These are phyloP conservation scores for Idaea aversata DNA, from an alignment of 2,888 invertebrate species.

Conservation along the genomic window DNA sequence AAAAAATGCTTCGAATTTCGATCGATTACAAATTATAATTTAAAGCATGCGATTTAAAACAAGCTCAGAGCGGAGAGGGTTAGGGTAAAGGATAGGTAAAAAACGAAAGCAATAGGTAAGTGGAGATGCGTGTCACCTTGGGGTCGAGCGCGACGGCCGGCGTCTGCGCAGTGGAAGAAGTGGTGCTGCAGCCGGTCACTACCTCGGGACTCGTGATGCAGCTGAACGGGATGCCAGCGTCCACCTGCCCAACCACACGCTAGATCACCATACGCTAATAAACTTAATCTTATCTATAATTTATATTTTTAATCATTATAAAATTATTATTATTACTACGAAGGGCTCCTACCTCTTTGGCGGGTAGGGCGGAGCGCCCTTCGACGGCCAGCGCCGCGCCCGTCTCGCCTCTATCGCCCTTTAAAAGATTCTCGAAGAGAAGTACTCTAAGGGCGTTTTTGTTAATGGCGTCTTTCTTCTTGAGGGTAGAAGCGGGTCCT, in stretches of 20 bases:
- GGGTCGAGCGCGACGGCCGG: slow-evolving; percentile 59
- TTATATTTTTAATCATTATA: no score
- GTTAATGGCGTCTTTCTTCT: slow-evolving; percentile 44
- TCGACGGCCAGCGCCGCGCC: slow-evolving; percentile 20
- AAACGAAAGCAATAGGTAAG: background rate
- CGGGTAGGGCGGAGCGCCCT: slow-evolving; percentile 18
- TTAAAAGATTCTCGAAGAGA: slow-evolving; percentile 55
- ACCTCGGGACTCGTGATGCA: slow-evolving; percentile 77
- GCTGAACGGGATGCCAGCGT: slow-evolving; percentile 75
- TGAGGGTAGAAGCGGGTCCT: slow-evolving; percentile 33
- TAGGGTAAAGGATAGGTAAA: no score
- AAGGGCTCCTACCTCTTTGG: slow-evolving; percentile 54
- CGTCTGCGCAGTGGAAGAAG: slow-evolving; percentile 52
- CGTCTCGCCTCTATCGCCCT: slow-evolving; percentile 48
- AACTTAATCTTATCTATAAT: background rate
- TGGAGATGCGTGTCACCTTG: slow-evolving; percentile 50
- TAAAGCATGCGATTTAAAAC: no score
- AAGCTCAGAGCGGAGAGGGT: no score
- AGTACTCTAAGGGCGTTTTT: slow-evolving; percentile 58
- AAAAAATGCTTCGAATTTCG: no score
- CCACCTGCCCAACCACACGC: slow-evolving; percentile 56
- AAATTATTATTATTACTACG: background rate
- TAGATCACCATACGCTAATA: slow-evolving; percentile 19
- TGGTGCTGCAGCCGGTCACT: slow-evolving; percentile 70
- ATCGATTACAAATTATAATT: no score